Conservation (phyloP, 2,888 invertebrate genomes). For the Eurois occulta region DNA sequence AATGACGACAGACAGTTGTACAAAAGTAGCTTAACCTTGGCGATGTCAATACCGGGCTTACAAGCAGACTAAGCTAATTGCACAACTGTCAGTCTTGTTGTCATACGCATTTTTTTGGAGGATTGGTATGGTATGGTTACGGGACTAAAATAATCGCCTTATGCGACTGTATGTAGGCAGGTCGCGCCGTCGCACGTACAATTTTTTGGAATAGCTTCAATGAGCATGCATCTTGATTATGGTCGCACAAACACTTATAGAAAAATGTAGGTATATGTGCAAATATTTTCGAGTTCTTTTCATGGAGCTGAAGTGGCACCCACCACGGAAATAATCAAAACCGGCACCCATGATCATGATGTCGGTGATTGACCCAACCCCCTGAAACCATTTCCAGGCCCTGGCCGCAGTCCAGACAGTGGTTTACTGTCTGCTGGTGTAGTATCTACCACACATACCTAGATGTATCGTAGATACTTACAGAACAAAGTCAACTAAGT, state of each 20-base stretch:
- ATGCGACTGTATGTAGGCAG: not conserved
- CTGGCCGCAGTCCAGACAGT: not conserved
- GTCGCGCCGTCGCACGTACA: not conserved
- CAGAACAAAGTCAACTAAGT: not conserved
- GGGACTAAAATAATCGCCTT: not conserved
- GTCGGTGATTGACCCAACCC: not conserved
- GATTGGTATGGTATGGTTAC: not conserved
- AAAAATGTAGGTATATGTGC: not conserved
- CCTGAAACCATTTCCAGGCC: not conserved
- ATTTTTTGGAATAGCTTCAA: too few relatives aligned
- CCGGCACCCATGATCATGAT: not conserved
- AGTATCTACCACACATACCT: not conserved
- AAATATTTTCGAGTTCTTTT: not conserved
- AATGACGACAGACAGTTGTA: conserved; percentile 25
- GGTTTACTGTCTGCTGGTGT: not conserved
- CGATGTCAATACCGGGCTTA: not conserved
- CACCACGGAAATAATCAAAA: not conserved
- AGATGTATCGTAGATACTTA: not conserved
- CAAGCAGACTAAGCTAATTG: not conserved
- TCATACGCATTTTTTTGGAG: not conserved
- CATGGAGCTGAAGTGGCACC: not conserved
- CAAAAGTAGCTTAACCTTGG: conserved; percentile 21
- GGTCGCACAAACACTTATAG: too few relatives aligned
- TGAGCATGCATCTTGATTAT: too few relatives aligned
- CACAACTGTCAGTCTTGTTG: not conserved